A percentile compares a stretch with the other conserved stretches of the same genome.
phyloP scores from a whole-genome alignment of 2,113 vertebrate genomes.

The Stigmatopora nigra region DNA sequence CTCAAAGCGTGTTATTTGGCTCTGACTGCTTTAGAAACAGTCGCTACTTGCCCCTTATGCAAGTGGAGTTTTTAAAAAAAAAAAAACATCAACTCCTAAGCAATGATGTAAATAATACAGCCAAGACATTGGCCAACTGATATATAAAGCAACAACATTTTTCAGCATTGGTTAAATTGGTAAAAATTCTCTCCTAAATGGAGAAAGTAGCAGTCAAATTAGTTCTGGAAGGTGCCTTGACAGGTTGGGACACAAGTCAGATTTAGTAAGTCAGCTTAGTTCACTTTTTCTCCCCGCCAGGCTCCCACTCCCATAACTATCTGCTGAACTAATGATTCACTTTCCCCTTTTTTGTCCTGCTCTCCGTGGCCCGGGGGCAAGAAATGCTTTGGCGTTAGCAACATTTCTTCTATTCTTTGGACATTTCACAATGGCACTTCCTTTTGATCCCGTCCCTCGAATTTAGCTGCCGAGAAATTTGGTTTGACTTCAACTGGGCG shows the following conservation, averaged over 20 bases:
- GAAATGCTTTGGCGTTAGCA: background rate
- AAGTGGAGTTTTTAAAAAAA: background rate
- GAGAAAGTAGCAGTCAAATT: background rate
- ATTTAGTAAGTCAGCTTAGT: conserved; percentile 36
- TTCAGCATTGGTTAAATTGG: background rate
- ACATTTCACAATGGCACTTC: background rate
- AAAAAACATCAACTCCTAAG: background rate
- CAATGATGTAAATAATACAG: background rate
- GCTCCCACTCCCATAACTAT: conserved; percentile 32
- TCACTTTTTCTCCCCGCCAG: conserved; percentile 19
- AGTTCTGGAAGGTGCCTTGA: conserved; percentile 15
- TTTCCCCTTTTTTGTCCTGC: conserved; percentile 22
- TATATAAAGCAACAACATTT: background rate
- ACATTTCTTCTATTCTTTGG: background rate
- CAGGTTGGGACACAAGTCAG: conserved; percentile 52
- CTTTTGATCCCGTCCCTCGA: background rate
- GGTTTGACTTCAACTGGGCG: conserved; percentile 3
- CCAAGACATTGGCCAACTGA: too few species aligned
- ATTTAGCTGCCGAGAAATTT: conserved; percentile 1
- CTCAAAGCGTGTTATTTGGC: background rate
- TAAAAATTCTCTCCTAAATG: too few species aligned
- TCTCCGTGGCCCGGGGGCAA: conserved; percentile 28
- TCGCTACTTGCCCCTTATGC: background rate
- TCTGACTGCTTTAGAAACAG: conserved; percentile 1
- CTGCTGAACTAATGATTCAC: conserved; percentile 42